Evolutionary conservation across 2,113 vertebrate genomes (phyloP).

Genomic region (Pomatostomus ruficeps): DNA sequence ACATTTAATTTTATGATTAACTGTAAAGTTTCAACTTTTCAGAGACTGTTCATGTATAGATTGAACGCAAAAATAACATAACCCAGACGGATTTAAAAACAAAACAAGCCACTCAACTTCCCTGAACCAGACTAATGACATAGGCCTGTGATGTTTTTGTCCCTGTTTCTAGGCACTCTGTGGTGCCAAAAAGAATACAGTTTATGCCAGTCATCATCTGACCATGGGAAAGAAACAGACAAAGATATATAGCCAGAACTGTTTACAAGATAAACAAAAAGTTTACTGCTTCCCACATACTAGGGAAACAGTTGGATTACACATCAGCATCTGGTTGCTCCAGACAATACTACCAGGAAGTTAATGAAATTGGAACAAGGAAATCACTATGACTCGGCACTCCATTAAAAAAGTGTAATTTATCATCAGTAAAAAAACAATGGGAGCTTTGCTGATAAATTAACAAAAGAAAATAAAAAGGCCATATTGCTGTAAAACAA

Average conservation of each 20-base stretch:
- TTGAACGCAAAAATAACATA: background rate
- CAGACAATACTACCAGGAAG: conserved; percentile 77
- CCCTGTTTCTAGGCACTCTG: background rate
- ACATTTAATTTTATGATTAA: background rate
- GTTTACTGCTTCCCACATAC: conserved; percentile 70
- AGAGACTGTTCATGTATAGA: background rate
- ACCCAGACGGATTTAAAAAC: background rate
- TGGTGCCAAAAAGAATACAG: background rate
- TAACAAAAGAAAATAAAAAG: conserved; percentile 56
- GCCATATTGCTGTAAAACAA: background rate
- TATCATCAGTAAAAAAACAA: conserved; percentile 68
- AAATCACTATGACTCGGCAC: conserved; percentile 71
- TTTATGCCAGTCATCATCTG: background rate
- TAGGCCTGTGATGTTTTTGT: background rate
- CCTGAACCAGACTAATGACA: conserved; percentile 6
- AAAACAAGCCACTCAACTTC: background rate
- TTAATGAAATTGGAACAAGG: conserved; percentile 71
- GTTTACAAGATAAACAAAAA: conserved; percentile 60
- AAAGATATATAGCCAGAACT: conserved; percentile 44
- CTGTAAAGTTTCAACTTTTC: background rate
- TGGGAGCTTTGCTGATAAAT: conserved; percentile 61
- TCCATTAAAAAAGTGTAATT: conserved; percentile 71
- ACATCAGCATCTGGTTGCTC: conserved; percentile 67
- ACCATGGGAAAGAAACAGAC: conserved; percentile 60
- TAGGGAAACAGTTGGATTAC: conserved; percentile 73